Base-by-base conservation (phyloP, 2,113 vertebrate species). In the Odocoileus hemionus region DNA sequence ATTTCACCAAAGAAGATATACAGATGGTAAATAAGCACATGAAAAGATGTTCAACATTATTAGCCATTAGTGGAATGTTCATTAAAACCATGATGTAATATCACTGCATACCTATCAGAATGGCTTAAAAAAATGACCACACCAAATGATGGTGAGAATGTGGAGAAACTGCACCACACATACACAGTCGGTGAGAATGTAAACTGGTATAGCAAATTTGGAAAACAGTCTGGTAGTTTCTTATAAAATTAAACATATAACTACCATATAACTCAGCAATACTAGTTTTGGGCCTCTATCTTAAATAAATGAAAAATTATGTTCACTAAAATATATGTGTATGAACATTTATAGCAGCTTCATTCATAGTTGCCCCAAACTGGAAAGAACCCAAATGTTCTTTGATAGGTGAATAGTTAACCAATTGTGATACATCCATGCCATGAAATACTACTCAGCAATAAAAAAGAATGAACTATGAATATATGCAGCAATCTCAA, bases 301-400 rank as follows among this genome's bases (percentile, higher is more conserved):
- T 93, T 79, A 96, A 55, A 47, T 67, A 91, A 88, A 50, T 80
- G 58, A 95, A 96, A 94, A 94, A 30, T 67, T 93, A 76, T 33
- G 6, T 52, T 95, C 28, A 67, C 55, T 64, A 82, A 95, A 94
- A 74, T 5, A 55, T 47, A 79, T 36, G 21, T 61, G 30, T 50
- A 89, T 15, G 7, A 86, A 93, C 47, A 86, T 76, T 89, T 28
- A 95, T 60, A 89, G 50, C n/a, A 89, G 57, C 54, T 70, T 89
- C 30, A 92, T 83, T 86, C 43, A 70, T 33, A 86, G 74, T 90
- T 54, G 43, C 14, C 33, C 1, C 28, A 92, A 83, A 76, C 33
- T 94, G 57, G 50, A 92, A 95, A 95, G 70, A 83, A 78, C 23
- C 17, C 21, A 92, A 58, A 70, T 88, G 21, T 67, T 55, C 83